Evolutionary conservation across 2,797 vertebrate species (phyloP).

Genomic region (Emys orbicularis): DNA sequence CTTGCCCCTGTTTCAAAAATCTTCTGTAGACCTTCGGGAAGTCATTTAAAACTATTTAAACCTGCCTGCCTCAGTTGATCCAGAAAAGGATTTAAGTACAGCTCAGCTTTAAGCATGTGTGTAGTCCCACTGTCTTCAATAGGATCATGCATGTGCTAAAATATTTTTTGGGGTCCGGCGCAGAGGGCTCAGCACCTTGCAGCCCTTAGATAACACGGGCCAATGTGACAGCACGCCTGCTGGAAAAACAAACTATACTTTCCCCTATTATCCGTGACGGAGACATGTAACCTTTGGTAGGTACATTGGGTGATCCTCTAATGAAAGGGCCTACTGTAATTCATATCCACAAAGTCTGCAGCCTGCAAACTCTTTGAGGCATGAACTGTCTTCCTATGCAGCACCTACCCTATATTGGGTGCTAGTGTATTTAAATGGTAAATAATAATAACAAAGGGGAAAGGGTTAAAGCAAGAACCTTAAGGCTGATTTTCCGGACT

Average conservation of each 20-base stretch:
- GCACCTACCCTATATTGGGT: rapidly evolving
- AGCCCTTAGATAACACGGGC: not conserved
- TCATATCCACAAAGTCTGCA: not conserved
- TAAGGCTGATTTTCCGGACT: not conserved
- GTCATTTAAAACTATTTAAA: not conserved
- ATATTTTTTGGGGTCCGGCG: not conserved
- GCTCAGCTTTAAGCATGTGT: not conserved
- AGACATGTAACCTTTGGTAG: rapidly evolving
- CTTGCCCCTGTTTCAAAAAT: not conserved
- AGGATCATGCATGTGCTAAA: not conserved
- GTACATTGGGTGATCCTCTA: not conserved
- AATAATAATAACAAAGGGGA: not conserved
- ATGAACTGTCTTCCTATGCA: not conserved
- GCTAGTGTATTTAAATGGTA: not conserved
- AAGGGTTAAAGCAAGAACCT: not conserved
- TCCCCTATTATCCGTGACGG: rapidly evolving
- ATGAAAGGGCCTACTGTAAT: not conserved
- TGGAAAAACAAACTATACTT: not conserved
- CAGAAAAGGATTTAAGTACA: not conserved
- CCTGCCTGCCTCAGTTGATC: not conserved
- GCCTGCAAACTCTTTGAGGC: not conserved
- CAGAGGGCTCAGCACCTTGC: too few relatives aligned
- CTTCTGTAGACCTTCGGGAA: not conserved
- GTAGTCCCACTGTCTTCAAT: not conserved
- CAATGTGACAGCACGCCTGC: not conserved